phyloP scores from a whole-genome alignment of 2,888 invertebrate genomes.

The Chloroclysta siterata region DNA sequence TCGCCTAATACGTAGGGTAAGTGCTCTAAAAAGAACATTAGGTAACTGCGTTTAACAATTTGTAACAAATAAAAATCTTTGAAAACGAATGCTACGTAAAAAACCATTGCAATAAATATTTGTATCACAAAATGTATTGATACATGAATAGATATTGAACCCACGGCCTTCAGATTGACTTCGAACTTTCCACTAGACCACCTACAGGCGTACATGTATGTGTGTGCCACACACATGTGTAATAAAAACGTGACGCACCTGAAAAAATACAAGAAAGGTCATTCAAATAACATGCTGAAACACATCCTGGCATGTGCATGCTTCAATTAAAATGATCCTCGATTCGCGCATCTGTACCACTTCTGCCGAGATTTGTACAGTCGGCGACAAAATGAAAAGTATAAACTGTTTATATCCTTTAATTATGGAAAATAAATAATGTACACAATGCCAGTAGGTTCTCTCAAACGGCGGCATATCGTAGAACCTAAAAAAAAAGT shows the following conservation, averaged over 20 bases:
- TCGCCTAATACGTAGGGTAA: too few relatives aligned
- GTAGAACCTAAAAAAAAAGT: too few relatives aligned
- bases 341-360: slow-evolving; percentile 16
- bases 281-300: slow-evolving; percentile 10
- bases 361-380: slow-evolving; percentile 22
- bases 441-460: too few relatives aligned
- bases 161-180: not conserved
- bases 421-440: too few relatives aligned
- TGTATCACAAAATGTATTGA: too few relatives aligned
- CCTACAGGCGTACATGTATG: not conserved
- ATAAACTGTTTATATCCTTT: too few relatives aligned
- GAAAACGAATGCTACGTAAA: too few relatives aligned
- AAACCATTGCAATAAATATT: too few relatives aligned
- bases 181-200: not conserved
- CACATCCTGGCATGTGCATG: slow-evolving; percentile 19
- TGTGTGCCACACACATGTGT: not conserved
- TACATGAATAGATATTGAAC: not conserved
- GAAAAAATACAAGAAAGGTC: slow-evolving; percentile 21
- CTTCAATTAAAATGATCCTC: slow-evolving; percentile 19
- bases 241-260: slow-evolving; percentile 16
- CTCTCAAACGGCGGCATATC: too few relatives aligned
- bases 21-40: too few relatives aligned
- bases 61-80: too few relatives aligned
- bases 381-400: not conserved
- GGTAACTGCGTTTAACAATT: too few relatives aligned